Evolutionary conservation across 2,797 vertebrate species (phyloP), one percentile per base, ranked within the genome.

Genomic region (Gobionotothen gibberifrons): DNA sequence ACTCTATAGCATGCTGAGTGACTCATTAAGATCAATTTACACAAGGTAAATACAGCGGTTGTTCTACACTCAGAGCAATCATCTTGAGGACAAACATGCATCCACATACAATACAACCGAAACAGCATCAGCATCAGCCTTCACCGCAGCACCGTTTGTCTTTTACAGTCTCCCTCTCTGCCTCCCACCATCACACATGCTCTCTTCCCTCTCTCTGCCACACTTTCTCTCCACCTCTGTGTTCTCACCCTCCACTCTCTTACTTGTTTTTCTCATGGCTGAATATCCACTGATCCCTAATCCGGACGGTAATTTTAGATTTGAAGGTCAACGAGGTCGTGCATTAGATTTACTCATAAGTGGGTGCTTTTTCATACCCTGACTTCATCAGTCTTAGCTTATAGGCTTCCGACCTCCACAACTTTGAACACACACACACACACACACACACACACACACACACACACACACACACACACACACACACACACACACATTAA

Each of bases 241-340:
- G 6, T 58, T 10, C 9, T 16, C 26, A 46, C 17, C 3, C 2
- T 43, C n/a, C 11, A 58, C 72, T 21, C 12, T 57, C 36, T 46
- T 55, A 55, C 62, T 60, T 9, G 2, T 80, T 67, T 85, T 74
- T 81, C 79, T 85, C 72, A 83, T 85, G 81, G 79, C 62, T 89
- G 72, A 74, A 78, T 81, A 85, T 84, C 58, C 69, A 69, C 79
- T 79, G 82, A 88, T 85, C 79, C 79, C 68, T 84, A 85, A 88
- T 86, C 81, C 83, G 76, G 76, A 79, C 10, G 72, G 66, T 10
- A 46, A 87, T 78, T 84, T 88, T 74, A 79, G 78, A 85, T 84
- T 62, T 55, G 71, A 68, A 75, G 75, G 71, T 68, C 74, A 71
- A 43, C 0, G 9, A 78, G 73, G 85, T 85, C 74, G 57, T 56